Evolutionary conservation across 2,113 vertebrate species (phyloP).

Genomic region (Stegastes partitus): DNA sequence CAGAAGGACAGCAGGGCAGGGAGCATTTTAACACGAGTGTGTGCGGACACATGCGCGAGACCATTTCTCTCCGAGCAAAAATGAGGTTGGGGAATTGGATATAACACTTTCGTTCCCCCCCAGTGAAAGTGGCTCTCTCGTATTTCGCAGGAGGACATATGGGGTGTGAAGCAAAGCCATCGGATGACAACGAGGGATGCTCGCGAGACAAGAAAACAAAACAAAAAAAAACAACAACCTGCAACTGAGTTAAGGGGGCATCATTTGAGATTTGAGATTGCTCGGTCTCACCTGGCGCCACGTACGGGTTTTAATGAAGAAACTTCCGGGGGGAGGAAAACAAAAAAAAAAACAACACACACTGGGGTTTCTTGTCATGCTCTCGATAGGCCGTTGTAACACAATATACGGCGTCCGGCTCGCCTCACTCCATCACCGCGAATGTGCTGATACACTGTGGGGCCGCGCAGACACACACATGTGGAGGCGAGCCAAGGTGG

Average conservation of each 20-base stretch:
- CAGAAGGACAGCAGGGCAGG: slow-evolving; percentile 30
- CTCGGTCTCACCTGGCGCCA: slow-evolving; percentile 16
- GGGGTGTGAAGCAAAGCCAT: slow-evolving; percentile 60
- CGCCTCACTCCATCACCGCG: slow-evolving; percentile 62
- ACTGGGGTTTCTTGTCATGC: slow-evolving; percentile 34
- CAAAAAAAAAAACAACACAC: slow-evolving; percentile 23
- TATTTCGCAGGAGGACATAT: slow-evolving; percentile 57
- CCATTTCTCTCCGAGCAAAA: slow-evolving; percentile 71
- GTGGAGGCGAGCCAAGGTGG: slow-evolving; percentile 49
- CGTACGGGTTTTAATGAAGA: slow-evolving; percentile 50
- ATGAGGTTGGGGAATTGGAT: slow-evolving; percentile 75
- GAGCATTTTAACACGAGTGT: slow-evolving; percentile 34
- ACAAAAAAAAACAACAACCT: slow-evolving; percentile 40
- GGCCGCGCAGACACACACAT: slow-evolving; percentile 34
- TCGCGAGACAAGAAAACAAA: slow-evolving; percentile 36
- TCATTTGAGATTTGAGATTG: slow-evolving; percentile 53
- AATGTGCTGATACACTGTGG: slow-evolving; percentile 57
- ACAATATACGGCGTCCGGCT: slow-evolving; percentile 58
- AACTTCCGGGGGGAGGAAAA: slow-evolving; percentile 30
- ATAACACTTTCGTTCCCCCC: slow-evolving; percentile 52
- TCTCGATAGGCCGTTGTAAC: slow-evolving; percentile 42
- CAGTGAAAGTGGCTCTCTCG: slow-evolving; percentile 66
- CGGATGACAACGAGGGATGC: slow-evolving; percentile 23
- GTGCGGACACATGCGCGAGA: slow-evolving; percentile 21
- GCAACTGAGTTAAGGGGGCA: slow-evolving; percentile 31